phyloP scores from a whole-genome alignment of 1,140 invertebrate genomes.

The Diachasmimorpha longicaudata region DNA sequence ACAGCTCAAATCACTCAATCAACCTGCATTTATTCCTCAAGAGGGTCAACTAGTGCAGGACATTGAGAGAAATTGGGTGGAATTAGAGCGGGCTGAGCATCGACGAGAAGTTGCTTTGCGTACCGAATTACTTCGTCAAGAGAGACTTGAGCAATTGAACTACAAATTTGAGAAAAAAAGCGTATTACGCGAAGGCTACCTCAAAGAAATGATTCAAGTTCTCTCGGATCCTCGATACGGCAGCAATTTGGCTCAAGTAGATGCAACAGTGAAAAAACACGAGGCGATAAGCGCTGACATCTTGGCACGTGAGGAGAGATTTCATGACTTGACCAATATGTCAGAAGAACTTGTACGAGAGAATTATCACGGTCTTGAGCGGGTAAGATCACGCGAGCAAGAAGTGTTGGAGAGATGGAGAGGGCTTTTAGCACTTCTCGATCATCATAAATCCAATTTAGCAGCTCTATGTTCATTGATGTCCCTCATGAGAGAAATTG shows the following conservation, averaged over 20 bases:
- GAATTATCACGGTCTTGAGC: conserved; percentile 89
- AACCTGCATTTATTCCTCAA: conserved; percentile 86
- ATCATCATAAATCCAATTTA: conserved; percentile 85
- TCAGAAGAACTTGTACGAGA: conserved; percentile 88
- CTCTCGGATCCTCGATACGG: conserved; percentile 91
- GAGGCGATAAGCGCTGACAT: conserved; percentile 98
- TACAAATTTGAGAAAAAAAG: conserved; percentile 96
- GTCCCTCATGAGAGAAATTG: conserved; percentile 89
- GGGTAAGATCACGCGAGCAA: conserved; percentile 80
- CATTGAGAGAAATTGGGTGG: conserved; percentile 91
- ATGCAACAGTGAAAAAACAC: conserved; percentile 97
- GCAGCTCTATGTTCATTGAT: conserved; percentile 79
- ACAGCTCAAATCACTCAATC: conserved; percentile 90
- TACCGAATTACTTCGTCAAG: conserved; percentile 90
- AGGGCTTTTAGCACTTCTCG: conserved; percentile 82
- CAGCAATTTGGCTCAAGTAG: conserved; percentile 89
- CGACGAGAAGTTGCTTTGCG: conserved; percentile 89
- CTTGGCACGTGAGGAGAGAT: conserved; percentile 90
- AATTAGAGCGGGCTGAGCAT: conserved; percentile 94
- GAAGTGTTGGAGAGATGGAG: conserved; percentile 90
- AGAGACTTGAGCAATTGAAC: conserved; percentile 92
- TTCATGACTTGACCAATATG: conserved; percentile 91
- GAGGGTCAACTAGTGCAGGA: conserved; percentile 93
- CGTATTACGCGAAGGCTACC: conserved; percentile 87
- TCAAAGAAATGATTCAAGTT: conserved; percentile 98